Percentiles rank a stretch among this genome's conserved stretches.
Conservation (phyloP, 2,888 invertebrate species). For the Drosophila merina region DNA sequence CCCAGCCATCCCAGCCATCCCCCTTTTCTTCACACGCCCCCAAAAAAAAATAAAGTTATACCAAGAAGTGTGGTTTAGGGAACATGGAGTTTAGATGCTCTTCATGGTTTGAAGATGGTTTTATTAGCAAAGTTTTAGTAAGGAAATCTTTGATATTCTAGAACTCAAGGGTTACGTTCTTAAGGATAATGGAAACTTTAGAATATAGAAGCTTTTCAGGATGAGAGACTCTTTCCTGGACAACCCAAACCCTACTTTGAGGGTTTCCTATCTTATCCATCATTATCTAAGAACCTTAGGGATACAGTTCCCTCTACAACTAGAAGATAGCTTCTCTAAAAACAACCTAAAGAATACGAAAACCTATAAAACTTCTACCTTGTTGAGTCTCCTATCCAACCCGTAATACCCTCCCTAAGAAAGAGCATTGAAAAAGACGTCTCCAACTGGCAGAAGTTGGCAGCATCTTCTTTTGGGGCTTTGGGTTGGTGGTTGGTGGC, state of each 20-base stretch:
- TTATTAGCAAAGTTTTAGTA: no score
- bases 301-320: no score
- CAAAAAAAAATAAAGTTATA: constrained; percentile 11
- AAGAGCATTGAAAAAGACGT: neutral
- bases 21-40: constrained; percentile 75
- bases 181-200: neutral
- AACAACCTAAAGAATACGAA: no score
- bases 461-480: constrained; percentile 8
- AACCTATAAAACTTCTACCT: no score
- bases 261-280: no score
- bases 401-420: neutral
- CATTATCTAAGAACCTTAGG: no score
- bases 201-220: no score
- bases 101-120: neutral
- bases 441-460: neutral
- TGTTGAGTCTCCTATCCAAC: no score
- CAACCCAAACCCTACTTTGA: no score
- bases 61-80: neutral
- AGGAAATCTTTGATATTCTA: neutral
- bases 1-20: constrained; percentile 16
- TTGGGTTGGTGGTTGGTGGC: neutral
- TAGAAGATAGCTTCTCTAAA: no score
- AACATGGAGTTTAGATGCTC: constrained; percentile 3
- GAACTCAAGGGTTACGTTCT: neutral
- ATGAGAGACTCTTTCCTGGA: no score